Percentiles rank a stretch among this genome's conserved stretches.
These are phyloP conservation scores for Camelus bactrianus DNA, from an alignment of 2,113 vertebrate species.

Conservation along the genomic window DNA sequence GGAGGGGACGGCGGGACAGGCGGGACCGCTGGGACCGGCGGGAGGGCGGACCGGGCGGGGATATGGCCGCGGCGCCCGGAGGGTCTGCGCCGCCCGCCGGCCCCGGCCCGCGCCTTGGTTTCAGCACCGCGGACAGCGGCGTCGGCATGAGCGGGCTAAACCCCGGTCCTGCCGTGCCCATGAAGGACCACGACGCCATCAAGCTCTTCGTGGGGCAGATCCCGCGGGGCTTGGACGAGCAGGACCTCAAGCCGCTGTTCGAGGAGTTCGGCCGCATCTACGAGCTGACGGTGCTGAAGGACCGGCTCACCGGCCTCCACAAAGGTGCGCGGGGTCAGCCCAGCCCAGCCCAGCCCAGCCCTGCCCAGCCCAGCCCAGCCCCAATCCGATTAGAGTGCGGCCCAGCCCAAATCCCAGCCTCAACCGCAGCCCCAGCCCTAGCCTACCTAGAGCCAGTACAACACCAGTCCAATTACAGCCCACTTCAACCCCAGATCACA, in stretches of 20 bases:
- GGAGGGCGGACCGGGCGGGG: slow-evolving; percentile 69
- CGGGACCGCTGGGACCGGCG: slow-evolving; percentile 50
- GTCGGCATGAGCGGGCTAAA: slow-evolving; percentile 75
- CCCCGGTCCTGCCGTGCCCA: slow-evolving; percentile 89
- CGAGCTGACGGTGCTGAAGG: slow-evolving; percentile 99
- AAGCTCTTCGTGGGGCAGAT: slow-evolving; percentile 99
- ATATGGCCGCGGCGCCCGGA: slow-evolving; percentile 77
- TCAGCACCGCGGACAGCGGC: slow-evolving; percentile 82
- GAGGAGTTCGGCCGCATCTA: slow-evolving; percentile 99
- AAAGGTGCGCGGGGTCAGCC: slow-evolving; percentile 92
- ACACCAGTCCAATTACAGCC: slow-evolving; percentile 17
- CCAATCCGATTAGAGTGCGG: slow-evolving; percentile 51
- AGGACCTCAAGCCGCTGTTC: slow-evolving; percentile 98
- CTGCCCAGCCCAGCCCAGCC: not conserved
- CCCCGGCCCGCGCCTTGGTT: slow-evolving; percentile 75
- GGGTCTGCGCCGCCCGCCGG: slow-evolving; percentile 75
- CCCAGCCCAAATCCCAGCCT: slow-evolving; percentile 46
- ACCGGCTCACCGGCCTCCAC: slow-evolving; percentile 99
- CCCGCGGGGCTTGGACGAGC: slow-evolving; percentile 97
- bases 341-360: slow-evolving; percentile 59
- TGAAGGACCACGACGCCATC: slow-evolving; percentile 99
- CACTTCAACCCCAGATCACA: slow-evolving; percentile 36
- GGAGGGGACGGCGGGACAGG: slow-evolving; percentile 75
- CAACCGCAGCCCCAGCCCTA: slow-evolving; percentile 9
- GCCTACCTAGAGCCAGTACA: not conserved